Percentiles rank a stretch among this genome's conserved stretches.
Evolutionary conservation across 2,113 vertebrate genomes (phyloP).

Genomic region (Ciconia boyciana): DNA sequence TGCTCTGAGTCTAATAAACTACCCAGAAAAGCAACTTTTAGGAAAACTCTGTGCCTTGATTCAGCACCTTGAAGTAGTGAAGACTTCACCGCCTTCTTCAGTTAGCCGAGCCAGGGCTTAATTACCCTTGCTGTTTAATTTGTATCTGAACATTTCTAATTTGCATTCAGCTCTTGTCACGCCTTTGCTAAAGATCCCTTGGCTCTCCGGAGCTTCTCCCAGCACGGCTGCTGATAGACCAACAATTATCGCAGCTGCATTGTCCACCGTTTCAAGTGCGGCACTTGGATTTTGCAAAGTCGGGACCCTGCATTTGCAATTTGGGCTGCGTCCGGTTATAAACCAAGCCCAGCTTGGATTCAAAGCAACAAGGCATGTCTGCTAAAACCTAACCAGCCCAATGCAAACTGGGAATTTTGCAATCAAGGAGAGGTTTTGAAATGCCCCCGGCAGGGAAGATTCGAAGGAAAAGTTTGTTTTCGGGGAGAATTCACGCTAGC

Average conservation of each 20-base stretch:
- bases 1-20: not conserved
- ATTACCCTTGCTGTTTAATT: constrained; percentile 4
- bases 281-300: not conserved
- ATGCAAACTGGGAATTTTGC: not conserved
- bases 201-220: not conserved
- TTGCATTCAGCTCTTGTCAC: not conserved
- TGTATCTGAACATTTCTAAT: not conserved
- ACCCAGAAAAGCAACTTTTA: not conserved
- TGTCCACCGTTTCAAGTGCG: not conserved
- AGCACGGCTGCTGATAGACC: not conserved
- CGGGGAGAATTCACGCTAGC: accelerated
- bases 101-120: not conserved
- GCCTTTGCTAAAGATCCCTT: not conserved
- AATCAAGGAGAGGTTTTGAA: too few species aligned
- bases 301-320: not conserved
- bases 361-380: not conserved
- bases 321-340: not conserved
- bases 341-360: not conserved
- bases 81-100: not conserved
- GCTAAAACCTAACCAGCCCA: not conserved
- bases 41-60: not conserved
- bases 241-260: not conserved
- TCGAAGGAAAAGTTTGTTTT: not conserved
- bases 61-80: not conserved
- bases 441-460: not conserved